Evolutionary conservation across 1,140 invertebrate genomes (phyloP).

Genomic region (Holcopasites calliopsidis): DNA sequence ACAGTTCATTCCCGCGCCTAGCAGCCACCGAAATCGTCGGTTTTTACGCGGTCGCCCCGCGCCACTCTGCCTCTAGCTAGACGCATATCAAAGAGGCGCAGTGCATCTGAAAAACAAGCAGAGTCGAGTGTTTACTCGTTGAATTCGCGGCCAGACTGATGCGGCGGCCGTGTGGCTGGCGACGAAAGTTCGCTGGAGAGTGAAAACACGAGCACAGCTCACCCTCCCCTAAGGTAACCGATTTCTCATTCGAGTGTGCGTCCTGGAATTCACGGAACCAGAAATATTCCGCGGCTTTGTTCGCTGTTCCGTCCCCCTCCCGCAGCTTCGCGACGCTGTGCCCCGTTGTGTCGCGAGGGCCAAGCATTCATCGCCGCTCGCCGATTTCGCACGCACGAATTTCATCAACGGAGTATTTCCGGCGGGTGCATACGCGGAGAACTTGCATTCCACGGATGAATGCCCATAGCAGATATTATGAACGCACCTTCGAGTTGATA

Average conservation of each 20-base stretch:
- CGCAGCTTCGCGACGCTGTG: neutral
- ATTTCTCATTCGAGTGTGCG: constrained; percentile 46
- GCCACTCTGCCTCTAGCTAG: neutral
- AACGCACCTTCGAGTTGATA: constrained; percentile 44
- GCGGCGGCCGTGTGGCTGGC: neutral
- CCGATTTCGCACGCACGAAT: constrained; percentile 50
- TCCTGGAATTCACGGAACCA: constrained; percentile 38
- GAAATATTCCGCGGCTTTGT: constrained; percentile 44
- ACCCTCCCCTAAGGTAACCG: constrained; percentile 23
- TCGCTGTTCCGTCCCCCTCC: neutral
- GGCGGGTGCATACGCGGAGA: neutral
- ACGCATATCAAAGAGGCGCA: neutral
- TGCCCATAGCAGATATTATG: constrained; percentile 38
- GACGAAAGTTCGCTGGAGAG: constrained; percentile 1
- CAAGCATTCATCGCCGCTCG: neutral
- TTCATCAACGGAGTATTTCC: constrained; percentile 60
- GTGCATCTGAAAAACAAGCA: neutral
- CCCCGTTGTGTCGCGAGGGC: neutral
- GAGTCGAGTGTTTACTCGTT: neutral
- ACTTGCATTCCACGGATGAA: constrained; percentile 31
- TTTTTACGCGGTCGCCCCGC: neutral
- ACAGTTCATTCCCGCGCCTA: no score
- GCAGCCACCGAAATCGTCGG: neutral
- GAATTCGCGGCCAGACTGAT: neutral
- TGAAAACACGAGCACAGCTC: neutral